Evolutionary conservation across 2,113 vertebrate genomes (phyloP).

Genomic region (Hyla sarda): DNA sequence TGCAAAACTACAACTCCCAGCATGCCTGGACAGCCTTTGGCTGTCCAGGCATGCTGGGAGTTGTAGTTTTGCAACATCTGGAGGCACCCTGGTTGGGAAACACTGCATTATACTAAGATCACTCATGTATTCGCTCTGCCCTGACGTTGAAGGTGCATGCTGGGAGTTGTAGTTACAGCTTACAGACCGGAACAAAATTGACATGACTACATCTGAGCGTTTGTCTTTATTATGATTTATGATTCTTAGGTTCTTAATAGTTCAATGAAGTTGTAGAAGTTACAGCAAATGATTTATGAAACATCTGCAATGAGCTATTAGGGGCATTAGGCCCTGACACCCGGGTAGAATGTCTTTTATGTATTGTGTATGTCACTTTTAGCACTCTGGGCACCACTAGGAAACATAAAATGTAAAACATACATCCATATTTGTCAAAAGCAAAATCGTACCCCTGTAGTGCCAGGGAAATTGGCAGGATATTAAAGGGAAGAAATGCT

Average conservation of each 20-base stretch:
- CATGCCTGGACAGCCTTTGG: too few relatives aligned
- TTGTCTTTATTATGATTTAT: not conserved
- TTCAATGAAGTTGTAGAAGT: not conserved
- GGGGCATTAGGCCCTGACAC: constrained; percentile 5
- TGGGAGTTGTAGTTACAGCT: not conserved
- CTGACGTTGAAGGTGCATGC: not conserved
- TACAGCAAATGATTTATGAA: constrained; percentile 15
- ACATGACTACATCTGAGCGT: not conserved
- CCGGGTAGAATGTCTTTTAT: constrained; percentile 20
- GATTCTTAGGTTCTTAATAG: not conserved
- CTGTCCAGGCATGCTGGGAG: too few relatives aligned
- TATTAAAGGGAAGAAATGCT: constrained; percentile 26
- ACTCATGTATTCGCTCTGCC: too few relatives aligned
- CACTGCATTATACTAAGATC: too few relatives aligned
- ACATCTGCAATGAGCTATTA: constrained; percentile 27
- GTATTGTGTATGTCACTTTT: constrained; percentile 35
- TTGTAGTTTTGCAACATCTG: too few relatives aligned
- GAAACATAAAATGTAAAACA: constrained; percentile 54
- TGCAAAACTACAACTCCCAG: too few relatives aligned
- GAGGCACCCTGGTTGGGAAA: too few relatives aligned
- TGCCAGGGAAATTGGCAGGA: constrained; percentile 47
- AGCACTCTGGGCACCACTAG: constrained; percentile 40
- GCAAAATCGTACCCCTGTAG: constrained; percentile 12
- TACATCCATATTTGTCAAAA: constrained; percentile 47
- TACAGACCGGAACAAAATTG: too few relatives aligned